These are phyloP conservation scores for Luehdorfia chinensis DNA, from an alignment of 1,140 invertebrate species.

Conservation along the genomic window DNA sequence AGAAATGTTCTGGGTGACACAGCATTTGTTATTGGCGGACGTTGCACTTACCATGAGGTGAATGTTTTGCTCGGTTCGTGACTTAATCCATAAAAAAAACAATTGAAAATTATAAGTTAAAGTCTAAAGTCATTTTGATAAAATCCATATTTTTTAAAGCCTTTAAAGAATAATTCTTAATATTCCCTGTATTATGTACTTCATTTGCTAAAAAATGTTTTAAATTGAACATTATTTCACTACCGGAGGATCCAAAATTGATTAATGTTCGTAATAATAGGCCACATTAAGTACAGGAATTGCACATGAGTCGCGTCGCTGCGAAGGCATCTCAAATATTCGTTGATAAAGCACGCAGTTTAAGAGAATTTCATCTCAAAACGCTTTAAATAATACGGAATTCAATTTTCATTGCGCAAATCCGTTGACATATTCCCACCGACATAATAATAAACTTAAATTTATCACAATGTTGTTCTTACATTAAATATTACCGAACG, in stretches of 20 bases:
- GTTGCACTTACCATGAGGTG: no score
- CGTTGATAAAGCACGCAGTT: constrained; percentile 60
- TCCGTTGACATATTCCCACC: constrained; percentile 32
- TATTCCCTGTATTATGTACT: no score
- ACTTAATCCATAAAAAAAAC: no score
- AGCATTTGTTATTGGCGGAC: no score
- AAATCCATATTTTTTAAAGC: no score
- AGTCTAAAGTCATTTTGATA: no score
- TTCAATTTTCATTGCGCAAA: constrained; percentile 52
- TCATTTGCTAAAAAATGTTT: no score
- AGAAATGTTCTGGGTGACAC: no score
- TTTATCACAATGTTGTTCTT: not conserved
- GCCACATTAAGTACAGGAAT: constrained; percentile 19
- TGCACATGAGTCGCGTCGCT: constrained; percentile 22
- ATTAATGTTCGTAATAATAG: constrained; percentile 13
- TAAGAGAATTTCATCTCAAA: constrained; percentile 63
- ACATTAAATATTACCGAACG: not conserved
- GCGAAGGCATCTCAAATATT: constrained; percentile 43
- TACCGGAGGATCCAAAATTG: not conserved
- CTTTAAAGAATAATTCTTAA: no score
- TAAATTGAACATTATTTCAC: not conserved
- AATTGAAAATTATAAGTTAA: no score
- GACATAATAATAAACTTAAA: not conserved
- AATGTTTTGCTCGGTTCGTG: no score
- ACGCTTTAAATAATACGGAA: constrained; percentile 58